Base-by-base conservation (phyloP, 2,888 invertebrate genomes). In the Ichneumoninae sp. region DNA sequence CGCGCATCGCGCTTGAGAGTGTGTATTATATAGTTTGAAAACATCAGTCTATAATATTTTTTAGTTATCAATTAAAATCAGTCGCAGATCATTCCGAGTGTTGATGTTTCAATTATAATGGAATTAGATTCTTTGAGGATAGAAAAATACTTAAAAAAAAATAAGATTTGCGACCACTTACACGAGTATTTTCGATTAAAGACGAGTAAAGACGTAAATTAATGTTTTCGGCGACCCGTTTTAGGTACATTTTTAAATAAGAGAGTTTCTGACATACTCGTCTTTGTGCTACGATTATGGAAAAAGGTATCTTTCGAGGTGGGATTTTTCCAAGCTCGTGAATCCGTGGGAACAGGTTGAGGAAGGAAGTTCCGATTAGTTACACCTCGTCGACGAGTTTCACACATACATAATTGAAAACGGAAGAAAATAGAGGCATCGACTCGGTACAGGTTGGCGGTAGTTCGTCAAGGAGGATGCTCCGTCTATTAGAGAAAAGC, bases 401-500 rank as follows among this genome's bases (percentile, higher is more conserved):
- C 30, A 33, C 16, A 30, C 30, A 30, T 62, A n/a, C 16, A 33
- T 33, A 62, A 62, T 30, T 62, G 33, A 36, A 33, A 80, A 70
- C 47, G 33, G 26, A 57, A 33, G 22, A 68, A 52, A 50, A 50
- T 75, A 66, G 40, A 66, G 40, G 26, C 75, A 69, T 50, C 16
- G 44, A 44, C 72, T 78, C 52, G 30, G 70, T 44, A 60, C 82
- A 82, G 82, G 82, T 84, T 84, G 84, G 82, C 75, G 82, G 76
- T 82, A 75, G 57, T 82, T 60, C 75, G 36, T 57, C 62, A 60
- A 7, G 40, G 57, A 54, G 71, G 50, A 72, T 75, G 62, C 30
- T 75, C 82, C 74, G 60, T 30, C 13, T 47, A 47, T 82, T 77
- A 76, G 78, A 71, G 65, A 81, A 84, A 82, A 85, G 74, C 75